These are phyloP conservation scores for Apamea sordens DNA, from an alignment of 2,888 invertebrate genomes.

Conservation along the genomic window DNA sequence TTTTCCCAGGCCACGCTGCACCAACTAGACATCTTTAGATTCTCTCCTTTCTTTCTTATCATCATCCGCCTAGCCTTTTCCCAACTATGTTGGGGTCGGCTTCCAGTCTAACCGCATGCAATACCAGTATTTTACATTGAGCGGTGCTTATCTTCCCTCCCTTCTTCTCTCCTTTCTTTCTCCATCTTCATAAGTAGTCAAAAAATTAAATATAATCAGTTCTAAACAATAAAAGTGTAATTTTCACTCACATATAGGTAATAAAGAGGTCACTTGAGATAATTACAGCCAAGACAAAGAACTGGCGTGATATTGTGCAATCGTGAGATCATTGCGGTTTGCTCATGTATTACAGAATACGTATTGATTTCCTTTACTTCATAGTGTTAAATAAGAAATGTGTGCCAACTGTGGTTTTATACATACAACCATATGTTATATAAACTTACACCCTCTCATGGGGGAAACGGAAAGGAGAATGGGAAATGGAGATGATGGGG, in stretches of 20 bases:
- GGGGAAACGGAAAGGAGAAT: no score
- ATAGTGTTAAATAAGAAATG: conserved; percentile 28
- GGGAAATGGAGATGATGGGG: no score
- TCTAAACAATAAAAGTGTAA: not conserved
- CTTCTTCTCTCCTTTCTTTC: not conserved
- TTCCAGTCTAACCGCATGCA: no score
- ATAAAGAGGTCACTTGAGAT: conserved; percentile 31
- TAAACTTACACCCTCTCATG: no score
- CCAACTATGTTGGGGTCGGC: no score
- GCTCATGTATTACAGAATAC: conserved; percentile 18
- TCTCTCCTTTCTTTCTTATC: no score
- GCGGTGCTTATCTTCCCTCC: no score
- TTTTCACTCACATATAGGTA: not conserved
- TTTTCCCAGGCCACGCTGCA: not conserved
- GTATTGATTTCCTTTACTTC: conserved; percentile 27
- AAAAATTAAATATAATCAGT: not conserved
- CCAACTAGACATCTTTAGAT: not conserved
- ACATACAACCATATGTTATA: no score
- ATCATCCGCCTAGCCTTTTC: no score
- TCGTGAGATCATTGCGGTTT: conserved; percentile 51
- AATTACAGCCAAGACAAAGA: conserved; percentile 50
- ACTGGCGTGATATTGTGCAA: conserved; percentile 55
- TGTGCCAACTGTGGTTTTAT: not conserved
- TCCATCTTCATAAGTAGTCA: not conserved
- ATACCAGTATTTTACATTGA: not conserved